These are phyloP conservation scores for Dendrophyllia cribrosa DNA, from an alignment of 64 coral and sea anemone species.

Conservation along the genomic window DNA sequence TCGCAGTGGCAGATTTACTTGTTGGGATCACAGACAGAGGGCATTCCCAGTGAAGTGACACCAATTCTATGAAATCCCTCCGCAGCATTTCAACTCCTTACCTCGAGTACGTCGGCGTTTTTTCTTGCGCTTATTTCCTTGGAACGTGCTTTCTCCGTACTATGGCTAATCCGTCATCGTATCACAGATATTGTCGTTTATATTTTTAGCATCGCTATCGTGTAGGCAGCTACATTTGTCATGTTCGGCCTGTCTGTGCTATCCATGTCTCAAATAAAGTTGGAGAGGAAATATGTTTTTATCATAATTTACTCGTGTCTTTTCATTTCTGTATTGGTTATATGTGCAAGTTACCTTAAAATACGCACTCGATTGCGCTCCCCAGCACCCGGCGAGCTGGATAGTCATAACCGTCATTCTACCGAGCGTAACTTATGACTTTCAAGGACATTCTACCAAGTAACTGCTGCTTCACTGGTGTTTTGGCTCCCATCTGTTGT, in stretches of 20 bases:
- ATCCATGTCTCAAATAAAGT: not conserved
- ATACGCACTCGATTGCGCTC: too few species aligned
- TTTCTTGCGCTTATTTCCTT: not conserved
- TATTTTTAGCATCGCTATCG: not conserved
- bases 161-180: not conserved
- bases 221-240: not conserved
- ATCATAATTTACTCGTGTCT: not conserved
- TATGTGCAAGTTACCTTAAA: too few species aligned
- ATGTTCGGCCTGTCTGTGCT: not conserved
- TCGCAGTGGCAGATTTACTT: not conserved
- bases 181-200: not conserved
- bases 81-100: not conserved
- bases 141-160: not conserved
- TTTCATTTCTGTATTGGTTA: not conserved
- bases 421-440: too few species aligned
- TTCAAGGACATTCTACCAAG: too few species aligned
- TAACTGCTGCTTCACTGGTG: too few species aligned
- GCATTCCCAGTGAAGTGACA: not conserved
- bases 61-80: not conserved
- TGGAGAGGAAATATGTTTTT: not conserved
- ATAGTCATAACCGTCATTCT: too few species aligned
- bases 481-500: too few species aligned
- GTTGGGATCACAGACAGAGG: not conserved
- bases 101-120: not conserved
- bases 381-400: too few species aligned